Evolutionary conservation across 2,888 invertebrate species (phyloP).

Genomic region (Lathronympha strigana): DNA sequence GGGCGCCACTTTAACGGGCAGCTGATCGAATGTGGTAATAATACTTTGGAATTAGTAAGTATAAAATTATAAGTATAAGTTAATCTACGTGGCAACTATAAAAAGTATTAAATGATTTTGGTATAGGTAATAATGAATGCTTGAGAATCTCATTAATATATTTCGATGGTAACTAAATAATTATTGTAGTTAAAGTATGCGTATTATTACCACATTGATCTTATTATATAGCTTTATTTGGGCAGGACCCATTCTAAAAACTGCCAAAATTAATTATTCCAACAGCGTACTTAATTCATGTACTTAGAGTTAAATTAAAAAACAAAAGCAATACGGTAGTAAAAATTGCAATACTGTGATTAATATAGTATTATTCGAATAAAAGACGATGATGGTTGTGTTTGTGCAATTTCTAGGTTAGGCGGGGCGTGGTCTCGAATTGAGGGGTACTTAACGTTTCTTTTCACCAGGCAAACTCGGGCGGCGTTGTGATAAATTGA

Average conservation of each 20-base stretch:
- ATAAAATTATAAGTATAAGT: constrained; percentile 5
- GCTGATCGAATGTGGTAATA: constrained; percentile 33
- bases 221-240: constrained; percentile 25
- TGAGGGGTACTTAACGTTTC: constrained; percentile 33
- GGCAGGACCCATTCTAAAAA: constrained; percentile 29
- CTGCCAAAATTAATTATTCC: constrained; percentile 34
- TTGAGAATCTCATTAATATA: background rate
- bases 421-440: constrained; percentile 67
- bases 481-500: constrained; percentile 24
- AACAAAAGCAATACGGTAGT: constrained; percentile 72
- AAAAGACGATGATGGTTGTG: constrained; percentile 82
- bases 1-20: constrained; percentile 40
- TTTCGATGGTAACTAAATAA: background rate
- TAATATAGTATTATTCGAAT: constrained; percentile 58
- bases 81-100: constrained; percentile 16
- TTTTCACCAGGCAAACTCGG: constrained; percentile 36
- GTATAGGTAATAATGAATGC: constrained; percentile 4
- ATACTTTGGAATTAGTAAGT: constrained; percentile 1
- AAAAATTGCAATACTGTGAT: constrained; percentile 67
- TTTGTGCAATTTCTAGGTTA: constrained; percentile 81
- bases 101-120: background rate
- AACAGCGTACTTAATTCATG: constrained; percentile 54
- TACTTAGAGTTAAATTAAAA: constrained; percentile 55
- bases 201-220: constrained; percentile 38
- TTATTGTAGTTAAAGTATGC: constrained; percentile 4